phyloP scores from a whole-genome alignment of 2,797 vertebrate species.

The Phoxinus dragarum region DNA sequence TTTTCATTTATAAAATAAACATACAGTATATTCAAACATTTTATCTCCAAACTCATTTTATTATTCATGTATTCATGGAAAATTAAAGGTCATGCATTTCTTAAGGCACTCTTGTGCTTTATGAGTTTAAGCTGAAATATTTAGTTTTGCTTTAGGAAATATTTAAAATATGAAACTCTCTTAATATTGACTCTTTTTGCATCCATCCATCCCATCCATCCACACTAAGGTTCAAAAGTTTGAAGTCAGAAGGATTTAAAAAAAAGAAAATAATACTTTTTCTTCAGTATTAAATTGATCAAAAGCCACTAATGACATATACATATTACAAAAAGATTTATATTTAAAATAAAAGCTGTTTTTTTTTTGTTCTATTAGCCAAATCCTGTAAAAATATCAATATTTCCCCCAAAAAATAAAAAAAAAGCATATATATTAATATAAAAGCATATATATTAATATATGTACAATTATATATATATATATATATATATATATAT shows the following conservation, averaged over 20 bases:
- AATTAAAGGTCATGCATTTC: conserved; percentile 30
- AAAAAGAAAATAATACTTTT: background rate
- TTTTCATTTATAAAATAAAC: conserved; percentile 1
- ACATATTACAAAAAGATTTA: background rate
- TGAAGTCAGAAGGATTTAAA: background rate
- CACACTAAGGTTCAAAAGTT: background rate
- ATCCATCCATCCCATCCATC: background rate
- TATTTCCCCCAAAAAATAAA: too few relatives aligned
- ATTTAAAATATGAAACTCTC: background rate
- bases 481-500: too few relatives aligned
- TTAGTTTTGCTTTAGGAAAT: background rate
- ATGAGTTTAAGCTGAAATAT: background rate
- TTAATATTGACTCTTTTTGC: background rate
- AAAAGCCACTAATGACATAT: background rate
- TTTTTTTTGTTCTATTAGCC: background rate
- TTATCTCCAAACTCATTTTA: background rate
- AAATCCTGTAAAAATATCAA: background rate
- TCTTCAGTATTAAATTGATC: background rate
- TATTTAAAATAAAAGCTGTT: background rate
- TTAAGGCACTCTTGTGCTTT: background rate
- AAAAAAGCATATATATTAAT: too few relatives aligned
- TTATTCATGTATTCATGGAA: conserved; percentile 26
- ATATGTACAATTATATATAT: too few relatives aligned
- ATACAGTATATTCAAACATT: background rate
- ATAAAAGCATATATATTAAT: too few relatives aligned